Conservation (phyloP, 2,113 vertebrate genomes). For the Neotragus pygmaeus region DNA sequence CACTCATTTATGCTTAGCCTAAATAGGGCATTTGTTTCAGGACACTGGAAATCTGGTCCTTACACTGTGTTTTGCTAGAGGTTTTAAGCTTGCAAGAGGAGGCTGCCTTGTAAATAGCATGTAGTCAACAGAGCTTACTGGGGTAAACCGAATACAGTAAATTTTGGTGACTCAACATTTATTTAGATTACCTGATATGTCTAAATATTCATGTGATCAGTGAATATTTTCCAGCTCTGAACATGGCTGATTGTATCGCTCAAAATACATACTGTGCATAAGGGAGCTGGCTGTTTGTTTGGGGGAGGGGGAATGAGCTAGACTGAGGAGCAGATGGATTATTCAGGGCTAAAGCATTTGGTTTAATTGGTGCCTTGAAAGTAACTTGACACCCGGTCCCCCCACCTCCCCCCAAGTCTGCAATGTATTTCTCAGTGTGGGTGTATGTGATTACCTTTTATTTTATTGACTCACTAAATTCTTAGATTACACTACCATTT, state of each 20-base stretch:
- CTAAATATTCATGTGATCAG: neutral
- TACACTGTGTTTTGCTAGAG: constrained; percentile 38
- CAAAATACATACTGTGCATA: neutral
- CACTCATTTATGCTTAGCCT: neutral
- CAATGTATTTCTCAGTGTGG: neutral
- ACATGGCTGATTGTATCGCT: neutral
- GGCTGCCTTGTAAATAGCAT: neutral
- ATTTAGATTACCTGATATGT: neutral
- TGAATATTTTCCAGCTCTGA: neutral
- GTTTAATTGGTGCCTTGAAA: constrained; percentile 29
- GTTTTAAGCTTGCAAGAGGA: neutral
- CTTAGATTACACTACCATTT: constrained; percentile 47
- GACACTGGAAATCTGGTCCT: constrained; percentile 29
- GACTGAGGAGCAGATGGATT: neutral
- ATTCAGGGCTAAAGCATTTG: neutral
- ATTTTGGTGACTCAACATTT: neutral
- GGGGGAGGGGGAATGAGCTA: neutral
- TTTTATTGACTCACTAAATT: constrained; percentile 66
- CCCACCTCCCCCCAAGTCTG: neutral
- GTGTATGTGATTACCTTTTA: constrained; percentile 32
- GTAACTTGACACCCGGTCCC: neutral
- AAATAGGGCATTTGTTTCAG: neutral
- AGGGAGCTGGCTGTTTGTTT: neutral
- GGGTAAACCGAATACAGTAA: neutral
- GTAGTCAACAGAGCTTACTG: fast-evolving